A percentile compares a stretch with the other conserved stretches of the same genome.
Evolutionary conservation across 2,888 invertebrate species (phyloP).

Genomic region (Dyspetes luteomarginatus): DNA sequence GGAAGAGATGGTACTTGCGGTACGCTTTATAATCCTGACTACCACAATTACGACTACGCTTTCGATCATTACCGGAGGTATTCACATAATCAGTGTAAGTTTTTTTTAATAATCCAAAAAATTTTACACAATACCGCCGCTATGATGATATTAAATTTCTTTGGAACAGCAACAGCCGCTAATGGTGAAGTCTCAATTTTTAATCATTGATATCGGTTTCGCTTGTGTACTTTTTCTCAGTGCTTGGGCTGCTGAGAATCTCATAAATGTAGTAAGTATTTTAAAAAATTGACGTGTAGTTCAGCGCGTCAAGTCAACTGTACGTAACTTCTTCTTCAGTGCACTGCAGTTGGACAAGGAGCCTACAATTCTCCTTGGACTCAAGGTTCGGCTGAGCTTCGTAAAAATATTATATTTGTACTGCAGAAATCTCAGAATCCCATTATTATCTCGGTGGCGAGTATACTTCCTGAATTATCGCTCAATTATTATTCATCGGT

Average conservation of each 20-base stretch:
- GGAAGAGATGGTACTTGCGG: conserved; percentile 46
- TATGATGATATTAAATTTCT: neutral
- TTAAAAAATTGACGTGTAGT: neutral
- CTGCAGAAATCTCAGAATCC: conserved; percentile 61
- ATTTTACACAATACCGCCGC: neutral
- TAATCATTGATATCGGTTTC: conserved; percentile 49
- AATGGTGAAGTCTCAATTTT: conserved; percentile 60
- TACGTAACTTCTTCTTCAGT: conserved; percentile 11
- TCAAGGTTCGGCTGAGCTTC: conserved; percentile 17
- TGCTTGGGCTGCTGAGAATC: conserved; percentile 65
- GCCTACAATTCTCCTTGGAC: conserved; percentile 56
- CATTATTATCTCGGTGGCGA: conserved; percentile 34
- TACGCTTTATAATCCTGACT: conserved; percentile 57
- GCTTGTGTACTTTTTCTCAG: conserved; percentile 59
- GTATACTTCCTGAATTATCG: conserved; percentile 54
- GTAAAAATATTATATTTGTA: conserved; percentile 46
- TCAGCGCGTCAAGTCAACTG: neutral
- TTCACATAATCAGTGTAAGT: conserved; percentile 65
- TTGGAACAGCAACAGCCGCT: conserved; percentile 61
- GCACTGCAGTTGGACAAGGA: conserved; percentile 29
- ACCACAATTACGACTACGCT: conserved; percentile 50
- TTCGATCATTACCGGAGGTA: conserved; percentile 54
- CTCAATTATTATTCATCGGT: conserved; percentile 41
- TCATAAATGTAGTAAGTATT: conserved; percentile 54
- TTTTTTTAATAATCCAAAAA: neutral